A percentile compares a stretch with the other conserved stretches of the same genome.
Conservation (phyloP, 1,140 invertebrate species). For the Polyergus mexicanus region DNA sequence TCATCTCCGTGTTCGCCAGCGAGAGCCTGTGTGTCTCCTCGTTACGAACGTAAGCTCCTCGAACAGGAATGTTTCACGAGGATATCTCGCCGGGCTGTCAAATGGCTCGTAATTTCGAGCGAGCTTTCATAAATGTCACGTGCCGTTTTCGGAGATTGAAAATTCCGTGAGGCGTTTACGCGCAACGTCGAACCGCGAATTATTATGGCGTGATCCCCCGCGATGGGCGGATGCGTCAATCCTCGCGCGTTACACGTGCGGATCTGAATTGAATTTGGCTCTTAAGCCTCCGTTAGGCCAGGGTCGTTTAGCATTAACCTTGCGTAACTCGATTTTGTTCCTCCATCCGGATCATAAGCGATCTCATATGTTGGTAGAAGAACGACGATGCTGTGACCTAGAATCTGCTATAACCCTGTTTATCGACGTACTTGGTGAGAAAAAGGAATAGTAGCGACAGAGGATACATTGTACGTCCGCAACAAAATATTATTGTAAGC, state of each 20-base stretch:
- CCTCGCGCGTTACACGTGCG: background rate
- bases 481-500: background rate
- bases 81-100: background rate
- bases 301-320: constrained; percentile 41
- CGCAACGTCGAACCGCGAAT: background rate
- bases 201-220: no score
- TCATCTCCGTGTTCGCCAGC: constrained; percentile 31
- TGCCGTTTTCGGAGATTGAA: constrained; percentile 54
- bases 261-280: constrained; percentile 37
- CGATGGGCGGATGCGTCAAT: background rate
- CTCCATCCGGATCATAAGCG: constrained; percentile 36
- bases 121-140: constrained; percentile 57
- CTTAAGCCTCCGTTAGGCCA: constrained; percentile 18
- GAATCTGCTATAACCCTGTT: constrained; percentile 5
- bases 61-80: constrained; percentile 6
- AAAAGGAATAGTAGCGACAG: background rate
- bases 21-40: constrained; percentile 8
- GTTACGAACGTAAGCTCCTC: constrained; percentile 19
- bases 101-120: constrained; percentile 49
- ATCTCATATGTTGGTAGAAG: constrained; percentile 1
- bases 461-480: background rate
- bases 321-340: constrained; percentile 28
- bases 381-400: constrained; percentile 23
- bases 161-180: constrained; percentile 23
- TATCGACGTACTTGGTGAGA: background rate